Base-by-base conservation (phyloP, 2,113 vertebrate genomes). In the Phaetusa simplex region DNA sequence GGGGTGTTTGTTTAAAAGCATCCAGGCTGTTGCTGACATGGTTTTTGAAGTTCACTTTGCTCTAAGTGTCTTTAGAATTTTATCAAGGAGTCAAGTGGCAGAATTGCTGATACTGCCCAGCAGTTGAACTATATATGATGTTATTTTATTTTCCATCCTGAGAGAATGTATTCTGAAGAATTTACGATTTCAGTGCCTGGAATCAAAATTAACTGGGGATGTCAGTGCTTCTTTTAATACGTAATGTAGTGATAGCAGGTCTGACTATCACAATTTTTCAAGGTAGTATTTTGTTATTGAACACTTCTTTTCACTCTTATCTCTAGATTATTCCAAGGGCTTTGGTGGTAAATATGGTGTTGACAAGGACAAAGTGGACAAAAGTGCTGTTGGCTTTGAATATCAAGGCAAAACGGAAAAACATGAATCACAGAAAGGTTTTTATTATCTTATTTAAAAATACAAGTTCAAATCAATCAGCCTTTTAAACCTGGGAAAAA, bases 381-480 rank as follows among this genome's bases (percentile, higher is more conserved):
- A 98, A 87, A 99, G 99, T 17, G 99, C 99, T 0, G 95, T 99
- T 36, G 99, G 99, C 97, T 99, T 99, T 94, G 99, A 99, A 83
- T 99, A 99, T 97, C 99, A 99, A 97, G 98, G 98, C 93, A 99
- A 99, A 97, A 99, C 98, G 0, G 99, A 99, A 96, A 99, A 99
- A 95, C 99, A 99, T 19, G 99, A 99, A 88, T 99, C 99, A 4
- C 99, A 99, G 98, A 99, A 98, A 99, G 99, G 99, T 99, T 97
- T 88, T 97, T 95, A 86, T 94, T 71, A 12, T 89, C 72, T 92
- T 96, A 83, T 94, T 95, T 91, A 77, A 71, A 93, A 82, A 72
- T 97, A 71, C 13, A 47, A 32, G 12, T 81, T 84, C 30, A 40
- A 84, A 74, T 69, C 72, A 65, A 52, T 74, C 56, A 88, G 6